These are phyloP conservation scores for Cancer borealis DNA, from an alignment of 2,888 invertebrate species.

Conservation along the genomic window DNA sequence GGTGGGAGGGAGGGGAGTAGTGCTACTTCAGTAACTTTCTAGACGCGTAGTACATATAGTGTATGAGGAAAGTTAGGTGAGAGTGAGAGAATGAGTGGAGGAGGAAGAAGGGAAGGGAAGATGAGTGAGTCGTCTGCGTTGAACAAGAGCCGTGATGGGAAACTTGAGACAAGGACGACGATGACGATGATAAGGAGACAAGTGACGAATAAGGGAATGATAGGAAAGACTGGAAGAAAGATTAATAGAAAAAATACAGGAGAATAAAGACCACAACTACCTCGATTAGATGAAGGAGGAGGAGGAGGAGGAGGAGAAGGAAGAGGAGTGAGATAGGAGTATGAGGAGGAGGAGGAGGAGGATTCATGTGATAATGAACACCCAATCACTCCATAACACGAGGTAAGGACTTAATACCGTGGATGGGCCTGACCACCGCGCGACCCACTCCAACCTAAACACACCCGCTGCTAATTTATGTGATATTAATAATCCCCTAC, in stretches of 20 bases:
- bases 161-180: background rate
- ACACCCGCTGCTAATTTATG: slow-evolving; percentile 48
- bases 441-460: slow-evolving; percentile 42
- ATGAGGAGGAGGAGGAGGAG: background rate
- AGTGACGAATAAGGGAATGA: background rate
- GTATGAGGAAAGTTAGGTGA: background rate
- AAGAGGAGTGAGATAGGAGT: background rate
- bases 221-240: background rate
- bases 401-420: slow-evolving; percentile 49
- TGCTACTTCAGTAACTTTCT: background rate
- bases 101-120: background rate
- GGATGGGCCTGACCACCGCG: background rate
- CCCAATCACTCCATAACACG: slow-evolving; percentile 43
- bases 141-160: background rate
- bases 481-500: slow-evolving; percentile 60
- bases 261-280: background rate
- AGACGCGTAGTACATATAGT: background rate
- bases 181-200: background rate
- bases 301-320: background rate
- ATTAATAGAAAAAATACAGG: background rate
- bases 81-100: background rate
- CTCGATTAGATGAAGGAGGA: background rate
- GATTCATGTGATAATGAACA: slow-evolving; percentile 41
- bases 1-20: background rate
- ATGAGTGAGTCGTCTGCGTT: background rate